Evolutionary conservation across 2,797 vertebrate species (phyloP), one percentile per base, ranked within the genome.

Genomic region (Malurus splendens): DNA sequence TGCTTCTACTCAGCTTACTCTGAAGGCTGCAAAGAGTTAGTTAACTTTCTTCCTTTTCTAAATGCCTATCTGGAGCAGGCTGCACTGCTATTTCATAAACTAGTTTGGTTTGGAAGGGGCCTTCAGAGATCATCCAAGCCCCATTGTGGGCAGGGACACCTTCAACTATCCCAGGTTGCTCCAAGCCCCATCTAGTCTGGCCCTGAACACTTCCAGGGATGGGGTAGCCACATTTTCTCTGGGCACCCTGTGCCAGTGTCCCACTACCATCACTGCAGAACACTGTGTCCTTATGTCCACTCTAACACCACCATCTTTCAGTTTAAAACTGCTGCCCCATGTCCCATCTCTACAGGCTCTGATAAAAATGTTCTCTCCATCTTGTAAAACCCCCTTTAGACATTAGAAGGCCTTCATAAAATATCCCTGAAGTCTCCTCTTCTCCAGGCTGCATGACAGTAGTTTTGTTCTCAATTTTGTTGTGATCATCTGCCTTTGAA

Each of bases 91-190:
- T 75, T 82, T 78, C 13, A 13, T 5, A 16, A 30, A 28, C 38
- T 38, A 19, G 14, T 67, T 64, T 72, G 39, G 38, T 41, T 62
- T 74, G 45, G 48, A 77, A 66, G 28, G 41, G 23, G 25, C 15
- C 42, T 67, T 82, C 33, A n/a, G 16, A 78, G 41, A 39, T 59
- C 8, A 17, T 48, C 18, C 18, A 67, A 8, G 4, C 7, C 10
- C 7, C 2, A 1, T 6, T 0, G 0, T 19, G 13, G 18, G 8
- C 32, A 66, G 48, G 39, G 60, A 42, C 30, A 39, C 13, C 6
- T 86, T 52, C 4, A 45, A 25, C 44, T 39, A 8, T 5, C 11
- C 3, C 20, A 50, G 9, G 12, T 23, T 68, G 25, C 30, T 76
- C 25, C 23, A 42, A 91, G 48, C 48, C 39, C 18, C 7, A 0